A percentile compares a stretch with the other conserved stretches of the same genome.
phyloP scores from a whole-genome alignment of 2,797 vertebrate genomes.

The Telmatherina bonti region DNA sequence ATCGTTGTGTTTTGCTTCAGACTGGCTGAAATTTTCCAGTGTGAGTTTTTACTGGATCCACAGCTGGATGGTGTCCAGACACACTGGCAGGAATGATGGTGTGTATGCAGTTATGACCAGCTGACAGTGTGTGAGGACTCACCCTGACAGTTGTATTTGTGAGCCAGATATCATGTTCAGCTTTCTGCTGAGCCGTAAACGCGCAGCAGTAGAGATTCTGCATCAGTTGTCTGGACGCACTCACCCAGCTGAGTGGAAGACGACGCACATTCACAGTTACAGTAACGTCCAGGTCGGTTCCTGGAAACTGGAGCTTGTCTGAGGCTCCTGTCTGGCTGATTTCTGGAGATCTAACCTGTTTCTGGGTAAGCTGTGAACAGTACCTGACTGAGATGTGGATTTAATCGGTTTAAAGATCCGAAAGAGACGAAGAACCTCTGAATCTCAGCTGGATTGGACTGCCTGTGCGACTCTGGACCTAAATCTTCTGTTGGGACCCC shows the following conservation, averaged over 20 bases:
- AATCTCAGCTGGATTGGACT: too few species aligned
- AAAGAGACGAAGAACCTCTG: too few species aligned
- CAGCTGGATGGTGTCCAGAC: constrained; percentile 29
- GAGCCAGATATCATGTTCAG: constrained; percentile 33
- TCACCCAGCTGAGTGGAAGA: not conserved
- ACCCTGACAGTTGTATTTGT: constrained; percentile 31
- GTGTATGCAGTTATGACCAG: constrained; percentile 14
- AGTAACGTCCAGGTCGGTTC: too few species aligned
- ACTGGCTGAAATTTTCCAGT: not conserved
- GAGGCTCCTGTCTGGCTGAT: too few species aligned
- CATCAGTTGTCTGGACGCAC: constrained; percentile 6
- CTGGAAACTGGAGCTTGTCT: too few species aligned
- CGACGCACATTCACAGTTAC: constrained; percentile 5
- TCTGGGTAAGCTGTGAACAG: too few species aligned
- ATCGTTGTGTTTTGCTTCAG: not conserved
- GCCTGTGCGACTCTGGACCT: too few species aligned
- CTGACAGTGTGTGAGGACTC: constrained; percentile 10
- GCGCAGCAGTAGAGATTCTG: constrained; percentile 45
- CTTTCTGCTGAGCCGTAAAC: constrained; percentile 41
- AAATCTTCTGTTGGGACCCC: too few species aligned
- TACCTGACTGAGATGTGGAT: too few species aligned
- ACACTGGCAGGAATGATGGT: not conserved
- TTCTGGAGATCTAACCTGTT: too few species aligned
- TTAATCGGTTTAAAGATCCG: too few species aligned
- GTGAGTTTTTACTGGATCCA: not conserved